A percentile compares a stretch with the other conserved stretches of the same genome.
Evolutionary conservation across 2,797 vertebrate species (phyloP).

Genomic region (Darevskia nairensis): DNA sequence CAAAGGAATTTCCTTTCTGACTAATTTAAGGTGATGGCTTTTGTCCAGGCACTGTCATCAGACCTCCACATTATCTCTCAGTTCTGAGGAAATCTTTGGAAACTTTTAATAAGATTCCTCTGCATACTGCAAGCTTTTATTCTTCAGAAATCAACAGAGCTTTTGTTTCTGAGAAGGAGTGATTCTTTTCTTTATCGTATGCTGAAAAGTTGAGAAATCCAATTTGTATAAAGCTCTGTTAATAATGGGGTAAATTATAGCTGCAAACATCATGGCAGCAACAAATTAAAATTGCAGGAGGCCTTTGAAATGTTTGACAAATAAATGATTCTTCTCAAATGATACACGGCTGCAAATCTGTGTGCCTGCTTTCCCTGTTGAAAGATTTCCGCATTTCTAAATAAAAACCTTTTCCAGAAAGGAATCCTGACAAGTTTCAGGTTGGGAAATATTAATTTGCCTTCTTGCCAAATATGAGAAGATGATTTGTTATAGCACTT

Average conservation of each 20-base stretch:
- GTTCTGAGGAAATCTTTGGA: conserved; percentile 61
- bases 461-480: background rate
- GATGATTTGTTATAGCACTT: background rate
- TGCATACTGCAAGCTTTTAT: conserved; percentile 1
- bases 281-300: conserved; percentile 28
- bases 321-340: conserved; percentile 38
- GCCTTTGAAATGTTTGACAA: conserved; percentile 59
- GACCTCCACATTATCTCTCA: conserved; percentile 55
- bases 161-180: conserved; percentile 36
- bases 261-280: conserved; percentile 33
- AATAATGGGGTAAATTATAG: conserved; percentile 61
- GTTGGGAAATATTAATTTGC: background rate
- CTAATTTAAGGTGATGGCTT: conserved; percentile 58
- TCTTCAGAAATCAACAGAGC: conserved; percentile 38
- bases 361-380: conserved; percentile 30
- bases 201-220: conserved; percentile 53
- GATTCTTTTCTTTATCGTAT: conserved; percentile 30
- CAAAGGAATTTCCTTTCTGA: conserved; percentile 52
- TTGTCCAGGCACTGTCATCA: conserved; percentile 53
- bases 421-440: conserved; percentile 15
- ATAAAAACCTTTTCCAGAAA: conserved; percentile 36
- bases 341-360: background rate
- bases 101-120: conserved; percentile 70
- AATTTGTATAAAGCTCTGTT: conserved; percentile 47
- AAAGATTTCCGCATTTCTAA: conserved; percentile 35